phyloP scores from a whole-genome alignment of 1,140 invertebrate species.

The Neuroterus valhalla region DNA sequence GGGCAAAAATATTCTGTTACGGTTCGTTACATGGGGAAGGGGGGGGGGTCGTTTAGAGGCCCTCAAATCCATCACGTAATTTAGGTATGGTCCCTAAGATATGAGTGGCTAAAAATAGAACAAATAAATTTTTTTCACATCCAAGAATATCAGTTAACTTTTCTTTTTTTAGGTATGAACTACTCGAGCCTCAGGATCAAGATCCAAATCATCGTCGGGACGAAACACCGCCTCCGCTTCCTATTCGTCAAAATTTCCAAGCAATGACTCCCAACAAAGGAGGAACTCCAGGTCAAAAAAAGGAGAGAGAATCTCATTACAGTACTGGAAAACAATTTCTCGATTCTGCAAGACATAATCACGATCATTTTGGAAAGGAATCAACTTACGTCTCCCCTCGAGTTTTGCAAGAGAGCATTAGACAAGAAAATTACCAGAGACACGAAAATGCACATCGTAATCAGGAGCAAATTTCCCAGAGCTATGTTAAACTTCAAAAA shows the following conservation, averaged over 20 bases:
- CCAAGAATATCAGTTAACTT: not conserved
- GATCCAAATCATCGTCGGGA: conserved; percentile 59
- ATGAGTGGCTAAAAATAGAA: no score
- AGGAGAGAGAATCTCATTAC: conserved; percentile 68
- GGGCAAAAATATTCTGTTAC: no score
- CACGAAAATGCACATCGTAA: conserved; percentile 61
- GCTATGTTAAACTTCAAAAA: conserved; percentile 69
- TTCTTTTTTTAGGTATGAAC: conserved; percentile 72
- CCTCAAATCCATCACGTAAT: no score
- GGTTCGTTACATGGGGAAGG: no score
- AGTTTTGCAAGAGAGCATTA: conserved; percentile 61
- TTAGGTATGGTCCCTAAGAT: no score
- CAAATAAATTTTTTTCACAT: not conserved
- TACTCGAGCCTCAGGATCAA: conserved; percentile 73
- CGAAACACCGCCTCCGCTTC: conserved; percentile 76
- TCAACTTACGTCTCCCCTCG: conserved; percentile 67
- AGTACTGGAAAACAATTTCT: conserved; percentile 56
- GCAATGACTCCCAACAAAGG: conserved; percentile 55
- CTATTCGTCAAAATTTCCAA: conserved; percentile 70
- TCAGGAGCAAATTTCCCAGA: conserved; percentile 57
- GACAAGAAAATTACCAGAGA: conserved; percentile 68
- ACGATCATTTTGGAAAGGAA: conserved; percentile 66
- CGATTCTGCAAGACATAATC: conserved; percentile 59
- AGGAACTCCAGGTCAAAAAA: conserved; percentile 54
- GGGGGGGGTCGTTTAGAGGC: no score